Conservation (phyloP, 2,797 vertebrate genomes). For the Knipowitschia caucasica region DNA sequence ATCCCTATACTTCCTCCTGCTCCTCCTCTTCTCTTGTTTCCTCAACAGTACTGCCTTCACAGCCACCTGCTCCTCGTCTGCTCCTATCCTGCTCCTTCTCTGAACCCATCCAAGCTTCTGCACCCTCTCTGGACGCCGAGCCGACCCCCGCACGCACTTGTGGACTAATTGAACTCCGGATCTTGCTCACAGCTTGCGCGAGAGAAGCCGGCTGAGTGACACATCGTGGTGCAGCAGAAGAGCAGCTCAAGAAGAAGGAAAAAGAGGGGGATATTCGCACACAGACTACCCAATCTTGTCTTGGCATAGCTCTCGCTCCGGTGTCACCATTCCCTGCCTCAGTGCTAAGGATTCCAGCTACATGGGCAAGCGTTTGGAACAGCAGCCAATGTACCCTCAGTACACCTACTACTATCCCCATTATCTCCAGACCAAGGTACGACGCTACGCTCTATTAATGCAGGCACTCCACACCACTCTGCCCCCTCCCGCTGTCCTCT, state of each 20-base stretch:
- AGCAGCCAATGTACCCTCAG: constrained; percentile 99
- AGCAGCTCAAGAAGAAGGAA: background rate
- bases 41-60: constrained; percentile 56
- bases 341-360: constrained; percentile 94
- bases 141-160: constrained; percentile 45
- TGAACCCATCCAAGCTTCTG: constrained; percentile 22
- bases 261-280: constrained; percentile 38
- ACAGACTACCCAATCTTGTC: constrained; percentile 45
- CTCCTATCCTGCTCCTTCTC: constrained; percentile 44
- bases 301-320: constrained; percentile 57
- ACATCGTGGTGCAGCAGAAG: constrained; percentile 39
- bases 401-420: constrained; percentile 98
- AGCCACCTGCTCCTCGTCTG: constrained; percentile 62
- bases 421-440: constrained; percentile 74
- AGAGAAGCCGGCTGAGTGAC: constrained; percentile 42
- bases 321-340: constrained; percentile 82
- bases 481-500: constrained; percentile 18
- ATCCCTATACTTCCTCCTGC: constrained; percentile 58
- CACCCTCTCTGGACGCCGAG: constrained; percentile 43
- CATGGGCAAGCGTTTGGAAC: constrained; percentile 99
- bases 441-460: constrained; percentile 22
- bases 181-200: constrained; percentile 18
- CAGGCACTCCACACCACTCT: constrained; percentile 42
- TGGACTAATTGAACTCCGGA: constrained; percentile 52
- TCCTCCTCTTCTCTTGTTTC: constrained; percentile 59